Percentiles rank a stretch among this genome's conserved stretches.
phyloP scores from a whole-genome alignment of 2,113 vertebrate genomes.

The Holacanthus passer region DNA sequence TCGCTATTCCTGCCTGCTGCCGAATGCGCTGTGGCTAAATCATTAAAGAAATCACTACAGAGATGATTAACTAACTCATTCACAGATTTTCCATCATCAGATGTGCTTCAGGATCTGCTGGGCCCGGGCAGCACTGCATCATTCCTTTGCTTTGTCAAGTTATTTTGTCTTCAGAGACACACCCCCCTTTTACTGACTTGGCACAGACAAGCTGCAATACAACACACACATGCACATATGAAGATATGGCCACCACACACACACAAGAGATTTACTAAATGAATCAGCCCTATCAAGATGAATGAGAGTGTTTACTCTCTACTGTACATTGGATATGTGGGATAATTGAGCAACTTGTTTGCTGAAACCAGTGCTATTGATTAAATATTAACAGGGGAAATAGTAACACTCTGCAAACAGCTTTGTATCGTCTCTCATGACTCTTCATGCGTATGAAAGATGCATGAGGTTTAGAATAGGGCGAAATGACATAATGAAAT shows the following conservation, averaged over 20 bases:
- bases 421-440: slow-evolving; percentile 36
- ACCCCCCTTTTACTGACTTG: background rate
- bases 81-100: slow-evolving; percentile 25
- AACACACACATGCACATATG: background rate
- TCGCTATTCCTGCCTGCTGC: background rate
- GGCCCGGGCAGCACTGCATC: background rate
- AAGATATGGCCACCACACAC: background rate
- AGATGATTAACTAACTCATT: slow-evolving; percentile 40
- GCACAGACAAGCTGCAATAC: slow-evolving; percentile 3
- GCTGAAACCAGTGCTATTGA: slow-evolving; percentile 55
- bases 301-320: slow-evolving; percentile 41
- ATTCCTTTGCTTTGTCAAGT: slow-evolving; percentile 6
- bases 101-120: background rate
- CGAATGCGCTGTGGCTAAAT: slow-evolving; percentile 9
- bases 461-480: slow-evolving; percentile 47
- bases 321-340: slow-evolving; percentile 41
- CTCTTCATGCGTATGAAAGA: slow-evolving; percentile 50
- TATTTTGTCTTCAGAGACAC: slow-evolving; percentile 6
- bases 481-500: slow-evolving; percentile 38
- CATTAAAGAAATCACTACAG: slow-evolving; percentile 14
- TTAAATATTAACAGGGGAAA: slow-evolving; percentile 74
- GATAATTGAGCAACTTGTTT: slow-evolving; percentile 67
- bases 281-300: slow-evolving; percentile 33
- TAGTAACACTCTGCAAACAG: slow-evolving; percentile 56
- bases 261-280: slow-evolving; percentile 34